Evolutionary conservation across 2,113 vertebrate genomes (phyloP), one percentile per base, ranked within the genome.

Genomic region (Ptilonorhynchus violaceus): DNA sequence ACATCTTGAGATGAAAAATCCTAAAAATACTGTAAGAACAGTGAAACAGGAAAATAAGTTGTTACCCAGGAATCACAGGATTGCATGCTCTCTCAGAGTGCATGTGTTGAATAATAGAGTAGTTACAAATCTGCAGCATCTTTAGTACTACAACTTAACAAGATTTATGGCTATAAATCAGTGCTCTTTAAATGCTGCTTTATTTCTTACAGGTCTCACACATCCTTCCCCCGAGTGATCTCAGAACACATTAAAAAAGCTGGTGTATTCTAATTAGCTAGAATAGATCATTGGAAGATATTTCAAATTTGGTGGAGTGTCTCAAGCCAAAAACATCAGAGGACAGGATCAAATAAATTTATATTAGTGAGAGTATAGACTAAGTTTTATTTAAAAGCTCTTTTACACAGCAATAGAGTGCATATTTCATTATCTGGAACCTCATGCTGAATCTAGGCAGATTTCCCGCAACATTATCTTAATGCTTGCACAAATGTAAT

Each of bases 401-500:
- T 95, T 81, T 74, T 68, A 58, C 31, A 33, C 66, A 96, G 85
- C n/a, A 93, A 74, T 93, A 83, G 87, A 81, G 33, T 25, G 50
- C 83, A 66, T 78, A 83, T 56, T 90, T 78, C 56, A 92, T 95
- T 94, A 63, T 93, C 73, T 96, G 86, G 42, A 95, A 86, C 80
- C n/a, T 96, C 77, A 66, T 50, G 72, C 50, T 82, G 91, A 93
- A 95, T 91, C 39, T 55, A 97, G 89, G 33, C 73, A 96, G 86
- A 91, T 88, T 94, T 95, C 90, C 88, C 28, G 11, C 94, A 96
- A 91, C 91, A 93, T 95, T 92, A 84, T 78, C 70, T 78, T 94
- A 94, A 93, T 77, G 63, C 55, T 85, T 50, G 67, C 62, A 94
- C 52, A 96, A 86, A 95, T 86, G 89, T 92, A 96, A 97, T 98